Evolutionary conservation across 2,113 vertebrate genomes (phyloP).

Genomic region (Leptodactylus fuscus): DNA sequence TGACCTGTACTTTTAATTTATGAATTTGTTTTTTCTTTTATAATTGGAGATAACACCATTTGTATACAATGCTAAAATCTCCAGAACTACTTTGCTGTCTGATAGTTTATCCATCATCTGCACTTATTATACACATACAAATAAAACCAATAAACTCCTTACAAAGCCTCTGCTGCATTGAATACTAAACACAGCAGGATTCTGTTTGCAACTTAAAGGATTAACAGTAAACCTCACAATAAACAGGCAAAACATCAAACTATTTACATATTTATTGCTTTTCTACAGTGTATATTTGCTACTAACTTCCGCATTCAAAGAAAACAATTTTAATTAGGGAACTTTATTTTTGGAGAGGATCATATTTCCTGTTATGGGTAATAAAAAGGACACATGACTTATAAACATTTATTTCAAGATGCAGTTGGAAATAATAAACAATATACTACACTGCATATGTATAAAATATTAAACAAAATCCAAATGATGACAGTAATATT

Average conservation of each 20-base stretch:
- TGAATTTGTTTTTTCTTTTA: too few relatives aligned
- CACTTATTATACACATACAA: neutral
- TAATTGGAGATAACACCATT: too few relatives aligned
- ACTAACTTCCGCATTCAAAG: neutral
- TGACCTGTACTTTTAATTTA: too few relatives aligned
- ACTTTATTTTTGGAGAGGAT: neutral
- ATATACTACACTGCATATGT: neutral
- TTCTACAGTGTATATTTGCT: neutral
- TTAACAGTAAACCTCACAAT: slow-evolving; percentile 15
- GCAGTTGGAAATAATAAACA: neutral
- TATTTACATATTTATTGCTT: slow-evolving; percentile 31
- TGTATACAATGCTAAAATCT: neutral
- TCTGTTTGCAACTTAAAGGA: neutral
- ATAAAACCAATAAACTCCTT: neutral
- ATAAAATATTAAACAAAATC: too few relatives aligned
- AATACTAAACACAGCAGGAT: slow-evolving; percentile 7
- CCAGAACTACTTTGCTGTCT: neutral
- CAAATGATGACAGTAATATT: too few relatives aligned
- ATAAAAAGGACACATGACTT: neutral
- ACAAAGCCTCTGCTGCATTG: neutral
- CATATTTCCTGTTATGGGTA: neutral
- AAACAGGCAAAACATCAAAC: slow-evolving; percentile 15
- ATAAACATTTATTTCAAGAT: neutral
- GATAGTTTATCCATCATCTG: neutral
- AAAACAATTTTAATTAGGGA: neutral